These are phyloP conservation scores for Conus canariensis DNA, from an alignment of 2,888 invertebrate genomes.

Conservation along the genomic window DNA sequence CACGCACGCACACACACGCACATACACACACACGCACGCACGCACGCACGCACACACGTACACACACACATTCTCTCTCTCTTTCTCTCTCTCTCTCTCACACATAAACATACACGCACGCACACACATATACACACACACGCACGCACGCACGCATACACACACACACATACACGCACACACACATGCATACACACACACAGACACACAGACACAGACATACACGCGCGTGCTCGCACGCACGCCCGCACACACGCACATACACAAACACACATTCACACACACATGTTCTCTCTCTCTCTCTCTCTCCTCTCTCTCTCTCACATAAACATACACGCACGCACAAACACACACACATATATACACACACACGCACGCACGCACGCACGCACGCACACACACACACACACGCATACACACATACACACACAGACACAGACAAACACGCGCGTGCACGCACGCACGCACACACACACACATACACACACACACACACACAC, in stretches of 20 bases:
- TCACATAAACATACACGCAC: too few species aligned
- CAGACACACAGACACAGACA: neutral
- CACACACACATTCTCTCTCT: too few species aligned
- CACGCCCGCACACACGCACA: neutral
- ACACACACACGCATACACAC: conserved; percentile 9
- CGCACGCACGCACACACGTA: too few species aligned
- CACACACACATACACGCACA: neutral
- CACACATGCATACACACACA: conserved; percentile 13
- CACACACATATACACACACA: neutral
- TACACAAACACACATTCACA: neutral
- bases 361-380: neutral
- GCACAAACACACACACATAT: too few species aligned
- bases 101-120: too few species aligned
- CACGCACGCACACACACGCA: too few species aligned
- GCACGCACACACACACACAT: too few species aligned
- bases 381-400: neutral
- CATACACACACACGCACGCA: too few species aligned
- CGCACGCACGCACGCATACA: neutral
- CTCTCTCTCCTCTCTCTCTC: too few species aligned
- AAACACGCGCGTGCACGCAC: neutral
- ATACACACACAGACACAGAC: neutral
- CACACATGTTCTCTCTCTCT: too few species aligned
- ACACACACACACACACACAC: conserved; percentile 27
- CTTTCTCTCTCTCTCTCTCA: too few species aligned
- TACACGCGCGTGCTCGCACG: too few species aligned